Conservation (phyloP, 2,113 vertebrate species). For the Sus scrofa region T2T-Sscrofa CM000819.6:24390501-24391000, state of each 20-base stretch:
- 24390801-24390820: background rate
- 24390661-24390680: background rate
- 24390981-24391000: background rate
- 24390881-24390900: rapidly evolving
- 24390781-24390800: background rate
- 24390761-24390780: background rate
- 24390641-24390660: background rate
- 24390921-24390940: background rate
- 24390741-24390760: background rate
- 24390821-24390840: rapidly evolving
- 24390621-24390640: background rate
- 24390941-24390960: background rate
- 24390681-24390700: background rate
- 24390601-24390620: background rate
- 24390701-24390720: background rate
- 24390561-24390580: background rate
- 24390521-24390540: background rate
- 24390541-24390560: background rate
- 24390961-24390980: background rate
- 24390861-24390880: too few relatives aligned
- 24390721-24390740: background rate
- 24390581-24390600: background rate
- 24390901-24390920: background rate
- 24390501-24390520: background rate
- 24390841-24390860: rapidly evolving